phyloP scores from a whole-genome alignment of 2,797 vertebrate genomes.

The Myiothlypis coronata region DNA sequence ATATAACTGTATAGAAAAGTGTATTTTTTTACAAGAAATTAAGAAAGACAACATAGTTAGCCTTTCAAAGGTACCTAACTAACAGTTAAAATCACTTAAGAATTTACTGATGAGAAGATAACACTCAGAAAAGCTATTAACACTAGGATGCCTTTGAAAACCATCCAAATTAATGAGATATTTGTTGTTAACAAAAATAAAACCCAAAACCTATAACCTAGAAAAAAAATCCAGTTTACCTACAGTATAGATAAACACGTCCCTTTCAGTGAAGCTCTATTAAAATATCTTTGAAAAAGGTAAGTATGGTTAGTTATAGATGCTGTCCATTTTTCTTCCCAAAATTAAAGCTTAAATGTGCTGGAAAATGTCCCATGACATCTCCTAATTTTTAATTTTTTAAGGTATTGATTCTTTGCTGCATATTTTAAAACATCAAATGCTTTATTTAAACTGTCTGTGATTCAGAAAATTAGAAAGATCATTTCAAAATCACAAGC shows the following conservation, averaged over 20 bases:
- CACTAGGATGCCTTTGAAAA: neutral
- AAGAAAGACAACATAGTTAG: neutral
- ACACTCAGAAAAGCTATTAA: neutral
- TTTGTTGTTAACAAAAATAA: neutral
- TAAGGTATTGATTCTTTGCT: neutral
- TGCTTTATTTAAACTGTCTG: neutral
- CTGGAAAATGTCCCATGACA: neutral
- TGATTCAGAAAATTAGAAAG: neutral
- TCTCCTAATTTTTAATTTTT: neutral
- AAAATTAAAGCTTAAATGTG: neutral
- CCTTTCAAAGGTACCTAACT: neutral
- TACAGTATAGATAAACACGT: neutral
- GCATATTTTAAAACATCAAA: neutral
- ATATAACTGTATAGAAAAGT: neutral
- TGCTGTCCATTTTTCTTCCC: neutral
- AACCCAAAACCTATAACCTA: neutral
- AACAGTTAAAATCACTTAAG: neutral
- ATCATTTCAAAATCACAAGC: neutral
- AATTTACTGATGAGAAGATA: neutral
- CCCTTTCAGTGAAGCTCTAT: neutral
- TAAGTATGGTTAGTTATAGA: neutral
- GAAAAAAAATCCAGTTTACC: neutral
- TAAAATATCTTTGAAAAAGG: neutral
- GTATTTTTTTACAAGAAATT: neutral
- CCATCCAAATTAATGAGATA: neutral